Base-by-base conservation (phyloP, 1,140 invertebrate genomes). In the Alviniconcha marisindica region DNA sequence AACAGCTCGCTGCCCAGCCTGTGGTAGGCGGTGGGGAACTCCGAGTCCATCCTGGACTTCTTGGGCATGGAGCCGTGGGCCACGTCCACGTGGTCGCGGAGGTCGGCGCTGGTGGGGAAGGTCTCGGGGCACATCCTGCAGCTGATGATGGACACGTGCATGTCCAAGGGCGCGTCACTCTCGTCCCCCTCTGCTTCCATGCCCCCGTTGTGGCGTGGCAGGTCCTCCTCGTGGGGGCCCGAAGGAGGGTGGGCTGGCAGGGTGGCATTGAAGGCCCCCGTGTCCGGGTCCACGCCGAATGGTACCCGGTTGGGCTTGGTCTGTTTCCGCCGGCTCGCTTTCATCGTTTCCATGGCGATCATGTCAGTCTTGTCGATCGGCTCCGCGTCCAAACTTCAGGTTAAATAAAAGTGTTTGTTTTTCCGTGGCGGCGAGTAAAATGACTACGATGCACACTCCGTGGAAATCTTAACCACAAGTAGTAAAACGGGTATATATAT, bases 21-120 rank as follows among this genome's bases (percentile, higher is more conserved):
- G 83, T 93, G 92, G 81, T 93, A 93, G 63, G 90, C 90, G 24
- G 92, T 93, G n/a, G 91, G 92, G 83, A 91, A 92, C 24, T 86
- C 85, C 78, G 60, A 44, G 42, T 56, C 82, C 48, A 83, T 80
- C 33, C 83, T 36, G 24, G 74, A 40, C 33, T 77, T 76, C 78
- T 83, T 85, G 24, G 84, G 85, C 28, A 79, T 66, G n/a, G 81
- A 48, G 48, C 83, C 78, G 31, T 86, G 83, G 3, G 48, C 74
- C n/a, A 69, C 60, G 38, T 81, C 74, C 74, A 78, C 63, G 79
- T 87, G 84, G 2, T 83, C 81, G 38, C 42, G 80, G 33, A 84
- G 63, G 40, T 81, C 73, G 28, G 86, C 82, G 73, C 33, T 44
- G 54, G 56, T 73, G 28, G 76, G 66, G 77, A 87, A 89, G 38